A percentile compares a stretch with the other conserved stretches of the same genome.
These are phyloP conservation scores for Girardinichthys multiradiatus DNA, from an alignment of 2,113 vertebrate genomes.

Conservation along the genomic window DNA sequence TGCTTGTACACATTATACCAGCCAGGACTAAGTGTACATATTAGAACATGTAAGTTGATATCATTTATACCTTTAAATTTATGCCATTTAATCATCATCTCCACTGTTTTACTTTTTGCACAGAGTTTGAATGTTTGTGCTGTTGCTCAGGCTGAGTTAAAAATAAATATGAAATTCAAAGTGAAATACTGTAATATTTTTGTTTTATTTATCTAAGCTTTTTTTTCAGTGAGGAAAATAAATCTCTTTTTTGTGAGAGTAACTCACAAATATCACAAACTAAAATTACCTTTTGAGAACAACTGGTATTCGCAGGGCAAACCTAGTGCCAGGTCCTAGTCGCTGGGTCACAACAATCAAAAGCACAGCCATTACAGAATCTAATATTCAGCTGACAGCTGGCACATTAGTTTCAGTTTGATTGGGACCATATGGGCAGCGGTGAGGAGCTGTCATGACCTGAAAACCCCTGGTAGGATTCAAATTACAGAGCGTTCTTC, in stretches of 20 bases:
- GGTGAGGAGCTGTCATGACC: conserved; percentile 63
- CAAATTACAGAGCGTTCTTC: conserved; percentile 55
- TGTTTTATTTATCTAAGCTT: neutral
- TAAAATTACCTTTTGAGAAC: conserved; percentile 12
- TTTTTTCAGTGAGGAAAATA: neutral
- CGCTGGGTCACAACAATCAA: conserved; percentile 55
- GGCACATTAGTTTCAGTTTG: conserved; percentile 71
- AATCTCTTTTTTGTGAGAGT: neutral
- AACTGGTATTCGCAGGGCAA: conserved; percentile 32
- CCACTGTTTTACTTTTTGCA: too few relatives aligned
- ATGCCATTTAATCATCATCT: too few relatives aligned
- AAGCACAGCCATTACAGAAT: conserved; percentile 44
- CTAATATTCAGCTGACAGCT: conserved; percentile 63
- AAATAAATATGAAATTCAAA: neutral
- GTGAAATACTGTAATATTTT: neutral
- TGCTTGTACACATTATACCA: too few relatives aligned
- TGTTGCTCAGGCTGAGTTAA: neutral
- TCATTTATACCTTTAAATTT: too few relatives aligned
- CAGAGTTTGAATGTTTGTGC: neutral
- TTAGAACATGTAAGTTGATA: too few relatives aligned
- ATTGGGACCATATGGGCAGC: conserved; percentile 73
- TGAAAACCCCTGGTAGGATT: conserved; percentile 55
- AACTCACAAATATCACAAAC: neutral
- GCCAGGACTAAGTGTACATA: too few relatives aligned
- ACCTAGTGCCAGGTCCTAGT: conserved; percentile 34